These are phyloP conservation scores for Arnoldichthys spilopterus DNA, from an alignment of 2,797 vertebrate species.

Conservation along the genomic window DNA sequence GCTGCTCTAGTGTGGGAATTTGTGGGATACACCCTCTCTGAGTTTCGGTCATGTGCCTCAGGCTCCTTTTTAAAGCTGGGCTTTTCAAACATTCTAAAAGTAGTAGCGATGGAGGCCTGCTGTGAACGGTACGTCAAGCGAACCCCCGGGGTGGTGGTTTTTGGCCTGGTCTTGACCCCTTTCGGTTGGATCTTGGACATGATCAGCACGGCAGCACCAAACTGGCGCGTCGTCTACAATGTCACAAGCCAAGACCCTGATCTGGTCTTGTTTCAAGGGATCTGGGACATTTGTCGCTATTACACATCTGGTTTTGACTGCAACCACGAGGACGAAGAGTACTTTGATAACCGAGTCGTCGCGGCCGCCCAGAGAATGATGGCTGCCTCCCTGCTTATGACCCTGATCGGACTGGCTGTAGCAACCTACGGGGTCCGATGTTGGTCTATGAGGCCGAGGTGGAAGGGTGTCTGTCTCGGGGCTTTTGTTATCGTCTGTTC, in stretches of 20 bases:
- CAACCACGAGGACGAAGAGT: conserved; percentile 66
- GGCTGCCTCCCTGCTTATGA: conserved; percentile 79
- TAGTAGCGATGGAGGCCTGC: background rate
- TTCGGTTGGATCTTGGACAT: conserved; percentile 86
- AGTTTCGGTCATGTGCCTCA: conserved; percentile 12
- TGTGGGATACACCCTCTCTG: background rate
- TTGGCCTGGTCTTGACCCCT: conserved; percentile 87
- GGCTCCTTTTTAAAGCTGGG: background rate
- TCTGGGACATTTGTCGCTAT: conserved; percentile 86
- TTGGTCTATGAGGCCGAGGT: conserved; percentile 81
- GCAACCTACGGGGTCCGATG: conserved; percentile 87
- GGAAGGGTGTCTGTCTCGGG: conserved; percentile 73
- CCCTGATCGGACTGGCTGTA: conserved; percentile 78
- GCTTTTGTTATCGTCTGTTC: conserved; percentile 83
- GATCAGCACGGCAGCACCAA: conserved; percentile 83
- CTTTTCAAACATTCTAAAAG: background rate
- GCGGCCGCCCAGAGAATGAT: conserved; percentile 78
- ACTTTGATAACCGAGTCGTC: conserved; percentile 78
- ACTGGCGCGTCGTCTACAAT: conserved; percentile 81
- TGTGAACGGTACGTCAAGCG: background rate
- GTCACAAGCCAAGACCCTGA: conserved; percentile 52
- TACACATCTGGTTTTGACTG: conserved; percentile 61
- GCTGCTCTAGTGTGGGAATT: background rate
- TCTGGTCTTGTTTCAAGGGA: conserved; percentile 80
- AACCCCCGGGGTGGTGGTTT: conserved; percentile 82